Base-by-base conservation (phyloP, 2,888 invertebrate species). In the Uloborus plumipes region DNA sequence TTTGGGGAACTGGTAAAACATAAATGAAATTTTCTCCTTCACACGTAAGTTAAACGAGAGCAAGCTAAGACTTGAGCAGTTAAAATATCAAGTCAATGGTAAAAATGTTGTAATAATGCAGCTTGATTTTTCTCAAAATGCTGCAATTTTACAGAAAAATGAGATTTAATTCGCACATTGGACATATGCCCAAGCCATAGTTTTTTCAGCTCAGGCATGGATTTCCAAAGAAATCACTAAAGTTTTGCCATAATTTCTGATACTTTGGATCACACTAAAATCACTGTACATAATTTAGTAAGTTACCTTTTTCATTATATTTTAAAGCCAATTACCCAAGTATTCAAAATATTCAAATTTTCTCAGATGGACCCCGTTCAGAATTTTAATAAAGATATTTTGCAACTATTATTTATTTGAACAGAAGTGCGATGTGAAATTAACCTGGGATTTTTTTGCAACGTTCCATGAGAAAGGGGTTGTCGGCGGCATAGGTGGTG, bases 401-500 rank as follows among this genome's bases (percentile, higher is more conserved):
- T n/a, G n/a, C n/a, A n/a, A n/a, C n/a, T n/a, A n/a, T n/a, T n/a
- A n/a, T 31, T n/a, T 31, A 7, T 55, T 58, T 22, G 53, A 53
- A 16, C 16, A 70, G 15, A 39, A 55, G 31, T 14, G 39, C 53
- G 18, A 53, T n/a, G n/a, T 70, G 13, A 70, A 55, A 26, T 2
- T 70, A 16, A 70, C 31, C 15, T 58, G 70, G 70, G 16, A 26
- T 13, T 70, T 70, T 39, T 70, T 70, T 58, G 58, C 70, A 31
- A 70, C 58, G 20, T 70, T 58, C 6, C 70, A 70, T 39, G 70
- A 58, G 7, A 70, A 70, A 47, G 58, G 58, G 16, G 58, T 55
- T 58, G 58, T 70, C 13, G 70, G 58, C n/a, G 55, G 70, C 7
- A 22, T 70, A 39, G 70, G 58, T 11, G 70, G 53, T 31, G 53